Evolutionary conservation across 1,140 invertebrate species (phyloP).

Genomic region (Hetaerina americana): DNA sequence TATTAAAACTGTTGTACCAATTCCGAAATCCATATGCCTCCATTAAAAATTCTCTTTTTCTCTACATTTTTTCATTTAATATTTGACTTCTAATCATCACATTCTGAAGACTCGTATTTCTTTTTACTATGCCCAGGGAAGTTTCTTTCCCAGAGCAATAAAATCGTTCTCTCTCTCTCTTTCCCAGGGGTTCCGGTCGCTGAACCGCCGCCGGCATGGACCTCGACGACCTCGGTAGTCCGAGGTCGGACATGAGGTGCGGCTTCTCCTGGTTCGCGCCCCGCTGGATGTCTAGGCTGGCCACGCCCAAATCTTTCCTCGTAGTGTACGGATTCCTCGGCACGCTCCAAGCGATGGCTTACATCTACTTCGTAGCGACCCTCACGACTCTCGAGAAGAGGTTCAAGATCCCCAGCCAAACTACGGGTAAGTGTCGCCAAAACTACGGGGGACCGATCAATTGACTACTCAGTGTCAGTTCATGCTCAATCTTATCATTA

Average conservation of each 20-base stretch:
- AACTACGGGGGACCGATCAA: slow-evolving; percentile 7
- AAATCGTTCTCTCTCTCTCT: too few species aligned
- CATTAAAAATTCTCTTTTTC: too few species aligned
- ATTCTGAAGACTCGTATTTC: too few species aligned
- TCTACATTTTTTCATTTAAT: too few species aligned
- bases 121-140: too few species aligned
- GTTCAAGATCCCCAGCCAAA: slow-evolving; percentile 55
- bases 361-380: slow-evolving; percentile 51
- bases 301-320: slow-evolving; percentile 45
- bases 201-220: background rate
- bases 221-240: background rate
- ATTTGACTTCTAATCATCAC: too few species aligned
- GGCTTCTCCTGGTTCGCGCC: slow-evolving; percentile 23
- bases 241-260: background rate
- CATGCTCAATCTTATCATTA: too few species aligned
- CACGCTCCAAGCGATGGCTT: slow-evolving; percentile 55
- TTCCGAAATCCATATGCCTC: too few species aligned
- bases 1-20: too few species aligned
- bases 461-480: background rate
- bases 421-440: slow-evolving; percentile 40
- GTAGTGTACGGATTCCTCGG: slow-evolving; percentile 48
- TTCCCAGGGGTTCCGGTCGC: background rate
- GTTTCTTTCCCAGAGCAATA: too few species aligned
- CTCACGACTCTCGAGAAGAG: slow-evolving; percentile 55
- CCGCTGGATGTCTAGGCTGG: slow-evolving; percentile 44